phyloP scores from a whole-genome alignment of 1,140 invertebrate genomes.

The Neodiprion lecontei region DNA sequence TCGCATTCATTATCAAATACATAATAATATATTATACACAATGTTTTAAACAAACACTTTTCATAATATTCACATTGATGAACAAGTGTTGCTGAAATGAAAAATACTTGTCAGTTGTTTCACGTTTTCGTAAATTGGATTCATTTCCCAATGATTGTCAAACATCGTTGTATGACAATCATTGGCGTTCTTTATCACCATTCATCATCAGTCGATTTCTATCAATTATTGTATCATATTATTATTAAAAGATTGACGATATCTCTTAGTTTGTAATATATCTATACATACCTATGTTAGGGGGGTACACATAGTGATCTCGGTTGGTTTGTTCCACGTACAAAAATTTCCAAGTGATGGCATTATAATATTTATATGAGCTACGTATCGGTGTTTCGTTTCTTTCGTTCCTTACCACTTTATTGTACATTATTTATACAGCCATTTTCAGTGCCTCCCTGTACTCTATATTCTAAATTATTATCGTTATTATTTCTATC shows the following conservation, averaged over 20 bases:
- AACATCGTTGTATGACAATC: not conserved
- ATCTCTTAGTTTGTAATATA: not conserved
- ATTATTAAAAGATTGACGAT: not conserved
- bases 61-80: not conserved
- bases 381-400: not conserved
- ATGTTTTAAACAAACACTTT: not conserved
- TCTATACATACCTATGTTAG: too few species aligned
- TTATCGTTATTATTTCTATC: conserved; percentile 26
- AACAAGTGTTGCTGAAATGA: not conserved
- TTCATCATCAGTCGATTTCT: not conserved
- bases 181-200: not conserved
- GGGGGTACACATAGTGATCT: too few species aligned
- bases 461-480: conserved; percentile 16
- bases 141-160: not conserved
- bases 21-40: conserved; percentile 3
- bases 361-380: not conserved
- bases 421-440: conserved; percentile 43
- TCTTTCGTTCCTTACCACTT: conserved; percentile 26
- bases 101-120: not conserved
- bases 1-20: not conserved
- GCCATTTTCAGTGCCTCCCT: conserved; percentile 19
- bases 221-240: not conserved
- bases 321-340: too few species aligned
- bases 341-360: too few species aligned
- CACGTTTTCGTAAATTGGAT: not conserved